phyloP scores from a whole-genome alignment of 2,888 invertebrate genomes.

The Strigamia maritima region DNA sequence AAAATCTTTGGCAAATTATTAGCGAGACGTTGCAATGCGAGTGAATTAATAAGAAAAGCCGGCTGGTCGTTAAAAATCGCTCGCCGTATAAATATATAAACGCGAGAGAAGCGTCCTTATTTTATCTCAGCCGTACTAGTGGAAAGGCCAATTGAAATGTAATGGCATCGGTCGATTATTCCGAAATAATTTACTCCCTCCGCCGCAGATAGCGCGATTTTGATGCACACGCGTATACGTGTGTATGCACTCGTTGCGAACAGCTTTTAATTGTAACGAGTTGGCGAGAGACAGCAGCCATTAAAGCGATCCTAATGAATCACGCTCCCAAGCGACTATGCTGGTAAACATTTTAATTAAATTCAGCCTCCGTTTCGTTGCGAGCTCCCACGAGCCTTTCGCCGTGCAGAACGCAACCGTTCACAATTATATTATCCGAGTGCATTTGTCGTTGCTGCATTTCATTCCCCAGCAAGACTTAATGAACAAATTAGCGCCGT shows the following conservation, averaged over 20 bases:
- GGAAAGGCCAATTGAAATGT: slow-evolving; percentile 23
- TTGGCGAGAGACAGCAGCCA: slow-evolving; percentile 23
- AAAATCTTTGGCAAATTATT: slow-evolving; percentile 23
- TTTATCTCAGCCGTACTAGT: background rate
- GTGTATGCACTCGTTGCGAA: slow-evolving; percentile 7
- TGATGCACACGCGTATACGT: background rate
- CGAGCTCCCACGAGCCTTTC: slow-evolving; percentile 6
- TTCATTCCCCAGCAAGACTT: background rate
- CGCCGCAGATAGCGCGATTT: slow-evolving; percentile 19
- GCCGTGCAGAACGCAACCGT: slow-evolving; percentile 8
- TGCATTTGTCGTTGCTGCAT: slow-evolving; percentile 21
- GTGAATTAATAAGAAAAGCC: slow-evolving; percentile 15
- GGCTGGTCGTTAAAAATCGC: slow-evolving; percentile 11
- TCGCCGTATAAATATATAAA: background rate
- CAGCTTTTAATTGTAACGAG: slow-evolving; percentile 23
- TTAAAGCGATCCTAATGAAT: slow-evolving; percentile 23
- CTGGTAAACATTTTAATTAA: slow-evolving; percentile 37
- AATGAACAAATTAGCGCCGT: slow-evolving; percentile 35
- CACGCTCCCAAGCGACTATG: slow-evolving; percentile 15
- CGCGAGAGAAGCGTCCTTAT: background rate
- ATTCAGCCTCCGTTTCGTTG: slow-evolving; percentile 21
- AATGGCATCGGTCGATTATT: slow-evolving; percentile 23
- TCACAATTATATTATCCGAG: slow-evolving; percentile 16
- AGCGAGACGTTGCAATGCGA: slow-evolving; percentile 1
- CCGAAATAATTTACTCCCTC: slow-evolving; percentile 21